These are phyloP conservation scores for Schizotus pectinicornis DNA, from an alignment of 2,888 invertebrate species.

Conservation along the genomic window DNA sequence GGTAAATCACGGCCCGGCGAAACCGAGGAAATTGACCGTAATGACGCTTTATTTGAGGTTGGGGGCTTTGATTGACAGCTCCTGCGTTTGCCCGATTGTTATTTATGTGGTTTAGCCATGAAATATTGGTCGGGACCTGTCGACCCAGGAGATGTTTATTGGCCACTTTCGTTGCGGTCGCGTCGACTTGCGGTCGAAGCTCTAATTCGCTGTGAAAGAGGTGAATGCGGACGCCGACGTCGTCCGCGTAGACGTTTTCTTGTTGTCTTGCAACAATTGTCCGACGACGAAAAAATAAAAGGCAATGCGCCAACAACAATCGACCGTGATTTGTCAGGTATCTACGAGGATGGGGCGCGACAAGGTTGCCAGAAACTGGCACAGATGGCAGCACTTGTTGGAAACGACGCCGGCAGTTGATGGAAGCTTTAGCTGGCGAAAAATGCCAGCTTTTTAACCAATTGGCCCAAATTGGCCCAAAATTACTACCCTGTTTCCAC, in stretches of 20 bases:
- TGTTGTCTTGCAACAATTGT: neutral
- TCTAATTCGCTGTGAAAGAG: too few species aligned
- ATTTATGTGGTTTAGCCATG: conserved; percentile 48
- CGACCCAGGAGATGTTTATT: conserved; percentile 40
- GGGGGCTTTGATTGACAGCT: conserved; percentile 54
- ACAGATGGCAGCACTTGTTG: conserved; percentile 40
- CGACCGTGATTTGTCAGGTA: neutral
- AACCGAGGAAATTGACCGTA: conserved; percentile 39
- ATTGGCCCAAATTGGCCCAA: too few species aligned
- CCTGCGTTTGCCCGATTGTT: conserved; percentile 48
- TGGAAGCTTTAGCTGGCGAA: too few species aligned
- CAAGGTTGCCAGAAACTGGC: conserved; percentile 20
- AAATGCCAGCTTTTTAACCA: too few species aligned
- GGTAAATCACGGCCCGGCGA: conserved; percentile 38
- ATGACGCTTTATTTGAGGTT: conserved; percentile 45
- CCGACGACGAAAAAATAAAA: neutral
- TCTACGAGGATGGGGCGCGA: neutral
- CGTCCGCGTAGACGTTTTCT: neutral
- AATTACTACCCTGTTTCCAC: too few species aligned
- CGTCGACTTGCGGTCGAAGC: too few species aligned
- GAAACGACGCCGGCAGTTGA: conserved; percentile 10
- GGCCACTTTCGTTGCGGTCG: conserved; percentile 8
- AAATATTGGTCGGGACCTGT: conserved; percentile 36
- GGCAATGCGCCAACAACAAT: conserved; percentile 1
- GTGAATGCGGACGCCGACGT: neutral